Conservation (phyloP, 2,797 vertebrate genomes). For the Botia kubotai region DNA sequence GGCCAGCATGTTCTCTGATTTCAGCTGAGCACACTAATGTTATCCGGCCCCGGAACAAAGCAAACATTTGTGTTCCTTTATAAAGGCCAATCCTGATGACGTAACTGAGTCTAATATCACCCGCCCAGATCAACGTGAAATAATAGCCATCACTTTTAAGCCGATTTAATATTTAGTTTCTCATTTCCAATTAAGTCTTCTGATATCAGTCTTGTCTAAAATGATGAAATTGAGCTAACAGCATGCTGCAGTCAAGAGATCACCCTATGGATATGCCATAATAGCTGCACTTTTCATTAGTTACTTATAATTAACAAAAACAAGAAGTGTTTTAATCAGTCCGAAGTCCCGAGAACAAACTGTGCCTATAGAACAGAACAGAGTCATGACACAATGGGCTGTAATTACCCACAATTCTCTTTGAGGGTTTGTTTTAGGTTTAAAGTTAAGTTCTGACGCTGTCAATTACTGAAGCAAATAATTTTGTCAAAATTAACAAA, state of each 20-base stretch:
- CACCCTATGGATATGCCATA: conserved; percentile 54
- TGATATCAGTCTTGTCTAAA: conserved; percentile 57
- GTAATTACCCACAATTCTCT: conserved; percentile 20
- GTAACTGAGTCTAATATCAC: conserved; percentile 60
- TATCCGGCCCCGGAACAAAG: conserved; percentile 73
- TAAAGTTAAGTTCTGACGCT: neutral
- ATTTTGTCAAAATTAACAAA: neutral
- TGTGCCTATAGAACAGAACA: conserved; percentile 43
- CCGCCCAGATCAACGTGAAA: conserved; percentile 62
- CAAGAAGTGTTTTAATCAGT: conserved; percentile 50
- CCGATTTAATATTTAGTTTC: conserved; percentile 64
- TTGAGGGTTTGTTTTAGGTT: no score
- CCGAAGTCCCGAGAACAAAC: conserved; percentile 22
- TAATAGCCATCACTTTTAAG: conserved; percentile 64
- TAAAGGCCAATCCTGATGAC: conserved; percentile 69
- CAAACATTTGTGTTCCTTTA: conserved; percentile 64
- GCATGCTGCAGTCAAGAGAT: conserved; percentile 56
- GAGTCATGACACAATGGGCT: conserved; percentile 35
- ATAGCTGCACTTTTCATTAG: conserved; percentile 61
- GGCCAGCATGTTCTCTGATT: conserved; percentile 63
- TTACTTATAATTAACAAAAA: conserved; percentile 58
- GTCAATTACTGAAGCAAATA: neutral
- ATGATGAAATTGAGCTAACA: conserved; percentile 57
- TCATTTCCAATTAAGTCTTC: conserved; percentile 62
- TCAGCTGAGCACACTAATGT: conserved; percentile 72